These are phyloP conservation scores for Cosmorhoe ocellata DNA, from an alignment of 2,888 invertebrate genomes.

Conservation along the genomic window DNA sequence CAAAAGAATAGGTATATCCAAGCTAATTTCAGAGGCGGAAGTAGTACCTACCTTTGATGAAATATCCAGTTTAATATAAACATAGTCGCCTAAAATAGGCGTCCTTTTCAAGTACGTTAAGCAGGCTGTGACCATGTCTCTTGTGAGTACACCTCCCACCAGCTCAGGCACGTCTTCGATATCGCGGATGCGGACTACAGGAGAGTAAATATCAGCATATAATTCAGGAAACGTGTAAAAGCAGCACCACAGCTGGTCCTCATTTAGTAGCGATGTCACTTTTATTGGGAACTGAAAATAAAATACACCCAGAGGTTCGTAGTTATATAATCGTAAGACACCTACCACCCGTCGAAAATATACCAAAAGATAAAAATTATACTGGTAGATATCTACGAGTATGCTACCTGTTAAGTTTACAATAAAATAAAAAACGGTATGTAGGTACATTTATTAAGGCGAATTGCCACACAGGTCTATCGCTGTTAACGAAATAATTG, in stretches of 20 bases:
- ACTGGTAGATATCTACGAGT: too few species aligned
- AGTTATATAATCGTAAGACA: too few species aligned
- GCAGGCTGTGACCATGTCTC: slow-evolving; percentile 76
- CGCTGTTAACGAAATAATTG: too few species aligned
- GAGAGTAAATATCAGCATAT: slow-evolving; percentile 63
- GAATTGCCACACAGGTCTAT: slow-evolving; percentile 44
- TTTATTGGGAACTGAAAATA: slow-evolving; percentile 58
- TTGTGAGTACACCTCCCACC: slow-evolving; percentile 71
- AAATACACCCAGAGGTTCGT: too few species aligned
- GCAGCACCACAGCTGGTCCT: slow-evolving; percentile 69
- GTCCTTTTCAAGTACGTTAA: slow-evolving; percentile 78
- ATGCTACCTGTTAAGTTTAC: too few species aligned
- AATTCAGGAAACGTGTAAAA: slow-evolving; percentile 71
- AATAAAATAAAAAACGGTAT: too few species aligned
- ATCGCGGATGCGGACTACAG: slow-evolving; percentile 52
- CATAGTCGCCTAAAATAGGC: slow-evolving; percentile 78
- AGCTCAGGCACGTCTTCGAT: slow-evolving; percentile 59
- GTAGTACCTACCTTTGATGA: slow-evolving; percentile 58
- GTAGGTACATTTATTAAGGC: too few species aligned
- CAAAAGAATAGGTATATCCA: too few species aligned
- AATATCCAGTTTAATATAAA: slow-evolving; percentile 80
- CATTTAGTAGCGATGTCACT: slow-evolving; percentile 63
- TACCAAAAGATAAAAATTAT: too few species aligned
- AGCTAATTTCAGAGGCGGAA: too few species aligned
- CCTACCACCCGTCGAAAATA: too few species aligned